Base-by-base conservation (phyloP, 2,797 vertebrate genomes). In the Amazona ochrocephala region DNA sequence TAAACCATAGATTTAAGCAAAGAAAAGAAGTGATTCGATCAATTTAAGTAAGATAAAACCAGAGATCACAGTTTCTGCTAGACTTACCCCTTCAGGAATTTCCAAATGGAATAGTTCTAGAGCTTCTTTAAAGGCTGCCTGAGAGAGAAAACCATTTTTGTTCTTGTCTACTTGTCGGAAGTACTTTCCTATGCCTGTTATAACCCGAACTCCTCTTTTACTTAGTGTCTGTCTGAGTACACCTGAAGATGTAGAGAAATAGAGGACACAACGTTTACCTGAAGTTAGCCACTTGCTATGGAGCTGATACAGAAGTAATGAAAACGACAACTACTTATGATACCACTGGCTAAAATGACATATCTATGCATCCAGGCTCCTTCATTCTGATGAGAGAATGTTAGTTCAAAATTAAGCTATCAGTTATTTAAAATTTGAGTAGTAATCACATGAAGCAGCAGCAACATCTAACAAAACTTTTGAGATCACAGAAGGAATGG, bases 101-200 rank as follows among this genome's bases (percentile, higher is more conserved):
- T 98, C 94, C 94, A 98, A 95, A 78, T 96, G 94, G 94, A 98
- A 98, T 41, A 61, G 22, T 92, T 97, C 94, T 19, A 98, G 80
- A 94, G 97, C 97, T 92, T 96, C 96, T 91, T 96, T 96, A 75
- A 98, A 97, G 83, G 97, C 88, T 68, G 81, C 61, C 85, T 96
- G 98, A 65, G 91, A 91, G 34, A 98, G 95, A 75, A 96, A 71
- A 80, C 98, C 97, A 66, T 74, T 96, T 92, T 95, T 94, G 64
- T 95, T 93, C n/a, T 96, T 96, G 85, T 98, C 98, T 81, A 96
- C 9, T 14, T 94, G 93, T 75, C 77, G 47, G 71, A 98, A 98
- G 61, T 98, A 94, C 83, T 98, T 98, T 87, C 97, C 97, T 88
- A 98, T 91, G 80, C 97, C 94, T 15, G 97, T 98, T 84, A 98